These are phyloP conservation scores for Latheticus oryzae DNA, from an alignment of 2,888 invertebrate species.

Conservation along the genomic window DNA sequence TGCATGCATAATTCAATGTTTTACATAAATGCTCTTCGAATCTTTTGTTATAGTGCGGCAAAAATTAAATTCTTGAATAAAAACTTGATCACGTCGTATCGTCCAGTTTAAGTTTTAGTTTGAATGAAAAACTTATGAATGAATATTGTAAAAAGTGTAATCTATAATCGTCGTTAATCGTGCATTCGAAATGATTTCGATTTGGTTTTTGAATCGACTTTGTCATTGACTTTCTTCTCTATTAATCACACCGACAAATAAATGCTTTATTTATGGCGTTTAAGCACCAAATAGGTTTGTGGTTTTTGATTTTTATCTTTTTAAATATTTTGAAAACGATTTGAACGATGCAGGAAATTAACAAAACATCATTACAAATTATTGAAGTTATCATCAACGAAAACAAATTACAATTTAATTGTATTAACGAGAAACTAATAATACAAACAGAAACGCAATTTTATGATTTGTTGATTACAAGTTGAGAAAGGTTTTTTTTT, in stretches of 20 bases:
- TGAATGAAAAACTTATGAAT: constrained; percentile 46
- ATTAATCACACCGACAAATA: constrained; percentile 41
- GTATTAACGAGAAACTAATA: constrained; percentile 33
- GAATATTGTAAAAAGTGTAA: constrained; percentile 39
- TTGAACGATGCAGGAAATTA: constrained; percentile 25
- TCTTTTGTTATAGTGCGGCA: constrained; percentile 26
- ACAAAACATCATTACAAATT: constrained; percentile 33
- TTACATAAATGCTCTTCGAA: constrained; percentile 42
- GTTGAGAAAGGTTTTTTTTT: no score
- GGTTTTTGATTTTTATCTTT: constrained; percentile 43
- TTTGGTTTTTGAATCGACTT: constrained; percentile 49
- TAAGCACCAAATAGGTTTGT: constrained; percentile 51
- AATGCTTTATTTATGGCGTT: constrained; percentile 53
- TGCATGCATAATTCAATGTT: constrained; percentile 52
- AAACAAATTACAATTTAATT: constrained; percentile 36
- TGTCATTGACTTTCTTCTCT: constrained; percentile 44
- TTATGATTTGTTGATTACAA: constrained; percentile 25
- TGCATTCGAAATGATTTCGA: constrained; percentile 53
- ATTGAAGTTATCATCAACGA: constrained; percentile 25
- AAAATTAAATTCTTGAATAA: constrained; percentile 23
- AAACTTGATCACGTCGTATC: constrained; percentile 41
- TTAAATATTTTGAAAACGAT: no score
- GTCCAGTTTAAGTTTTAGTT: constrained; percentile 37
- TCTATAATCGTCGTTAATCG: constrained; percentile 48
- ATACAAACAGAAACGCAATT: constrained; percentile 25